Evolutionary conservation across 1,140 invertebrate species (phyloP).

Genomic region (Paralvinella palmiformis): DNA sequence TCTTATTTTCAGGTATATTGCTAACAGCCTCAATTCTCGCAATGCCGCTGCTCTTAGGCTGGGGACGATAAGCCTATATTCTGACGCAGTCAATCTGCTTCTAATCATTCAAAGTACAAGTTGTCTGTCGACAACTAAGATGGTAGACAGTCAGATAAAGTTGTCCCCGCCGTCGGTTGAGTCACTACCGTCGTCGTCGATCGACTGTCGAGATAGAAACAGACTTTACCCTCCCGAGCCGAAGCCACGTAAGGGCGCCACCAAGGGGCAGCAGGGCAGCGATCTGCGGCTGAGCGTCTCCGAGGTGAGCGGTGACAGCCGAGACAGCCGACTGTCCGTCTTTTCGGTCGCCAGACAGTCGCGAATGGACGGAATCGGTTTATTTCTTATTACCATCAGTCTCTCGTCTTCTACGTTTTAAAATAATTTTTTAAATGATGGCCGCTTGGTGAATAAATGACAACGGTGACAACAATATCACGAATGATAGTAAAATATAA

Average conservation of each 20-base stretch:
- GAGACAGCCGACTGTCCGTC: neutral
- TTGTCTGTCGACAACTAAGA: neutral
- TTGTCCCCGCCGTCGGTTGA: too few relatives aligned
- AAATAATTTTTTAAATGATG: too few relatives aligned
- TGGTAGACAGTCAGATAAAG: too few relatives aligned
- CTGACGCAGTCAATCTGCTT: constrained; percentile 30
- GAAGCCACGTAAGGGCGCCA: neutral
- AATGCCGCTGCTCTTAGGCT: constrained; percentile 23
- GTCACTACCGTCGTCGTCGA: neutral
- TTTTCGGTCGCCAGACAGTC: neutral
- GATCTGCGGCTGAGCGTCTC: neutral
- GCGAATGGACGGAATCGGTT: neutral
- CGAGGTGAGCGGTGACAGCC: neutral
- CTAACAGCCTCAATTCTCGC: constrained; percentile 20
- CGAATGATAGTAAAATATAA: too few relatives aligned
- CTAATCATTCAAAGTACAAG: neutral
- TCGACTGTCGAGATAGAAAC: neutral
- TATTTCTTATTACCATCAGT: too few relatives aligned
- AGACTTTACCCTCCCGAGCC: too few relatives aligned
- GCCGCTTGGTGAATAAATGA: too few relatives aligned
- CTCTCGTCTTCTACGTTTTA: too few relatives aligned
- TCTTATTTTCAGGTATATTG: constrained; percentile 26
- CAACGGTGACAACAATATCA: too few relatives aligned
- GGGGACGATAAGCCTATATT: constrained; percentile 23
- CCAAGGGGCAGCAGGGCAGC: neutral